phyloP scores from a whole-genome alignment of 2,113 vertebrate species.

The Stercorarius parasiticus region DNA sequence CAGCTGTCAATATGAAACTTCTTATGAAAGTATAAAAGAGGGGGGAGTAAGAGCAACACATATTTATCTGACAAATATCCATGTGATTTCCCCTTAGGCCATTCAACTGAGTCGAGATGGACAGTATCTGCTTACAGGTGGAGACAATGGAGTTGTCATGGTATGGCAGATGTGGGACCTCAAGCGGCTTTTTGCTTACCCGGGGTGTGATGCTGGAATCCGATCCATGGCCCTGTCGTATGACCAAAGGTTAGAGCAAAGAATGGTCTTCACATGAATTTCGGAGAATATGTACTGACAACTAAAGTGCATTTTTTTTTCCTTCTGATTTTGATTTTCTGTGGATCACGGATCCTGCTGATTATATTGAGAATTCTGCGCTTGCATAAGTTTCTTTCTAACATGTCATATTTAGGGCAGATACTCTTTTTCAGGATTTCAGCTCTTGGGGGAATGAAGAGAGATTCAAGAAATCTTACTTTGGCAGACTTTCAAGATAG shows the following conservation, averaged over 20 bases:
- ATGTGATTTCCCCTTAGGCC: slow-evolving; percentile 75
- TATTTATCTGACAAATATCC: background rate
- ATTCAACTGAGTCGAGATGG: slow-evolving; percentile 93
- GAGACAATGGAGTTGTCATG: slow-evolving; percentile 87
- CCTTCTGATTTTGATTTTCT: background rate
- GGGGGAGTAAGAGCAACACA: background rate
- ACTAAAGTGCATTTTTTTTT: background rate
- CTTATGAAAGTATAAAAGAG: background rate
- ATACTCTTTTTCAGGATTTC: background rate
- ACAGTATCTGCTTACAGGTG: slow-evolving; percentile 94
- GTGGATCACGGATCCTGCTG: background rate
- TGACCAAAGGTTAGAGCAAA: slow-evolving; percentile 91
- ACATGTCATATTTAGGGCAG: background rate
- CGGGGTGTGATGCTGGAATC: slow-evolving; percentile 94
- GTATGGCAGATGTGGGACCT: slow-evolving; percentile 92
- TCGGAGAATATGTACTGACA: background rate
- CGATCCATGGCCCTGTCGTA: slow-evolving; percentile 95
- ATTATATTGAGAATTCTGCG: background rate
- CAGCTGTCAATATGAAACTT: background rate
- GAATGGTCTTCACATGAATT: background rate
- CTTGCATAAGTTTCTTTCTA: background rate
- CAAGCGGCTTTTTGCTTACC: slow-evolving; percentile 91
- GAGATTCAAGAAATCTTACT: background rate
- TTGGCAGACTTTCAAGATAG: background rate
- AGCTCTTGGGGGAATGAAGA: background rate